phyloP scores from a whole-genome alignment of 2,797 vertebrate genomes.

The Anguilla anguilla region DNA sequence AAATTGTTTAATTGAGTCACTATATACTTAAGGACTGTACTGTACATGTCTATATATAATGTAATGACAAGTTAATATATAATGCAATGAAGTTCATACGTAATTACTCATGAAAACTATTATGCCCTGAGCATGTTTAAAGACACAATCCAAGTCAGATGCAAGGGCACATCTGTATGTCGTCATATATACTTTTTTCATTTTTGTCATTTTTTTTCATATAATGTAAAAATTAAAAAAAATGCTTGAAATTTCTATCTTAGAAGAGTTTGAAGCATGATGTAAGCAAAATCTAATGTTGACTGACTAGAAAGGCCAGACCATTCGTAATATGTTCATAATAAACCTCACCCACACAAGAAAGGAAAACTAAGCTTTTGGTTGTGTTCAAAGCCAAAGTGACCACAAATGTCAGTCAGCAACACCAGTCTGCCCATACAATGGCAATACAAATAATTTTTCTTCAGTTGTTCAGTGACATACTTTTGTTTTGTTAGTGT shows the following conservation, averaged over 20 bases:
- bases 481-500: not conserved
- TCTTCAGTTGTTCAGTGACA: not conserved
- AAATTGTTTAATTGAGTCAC: too few relatives aligned
- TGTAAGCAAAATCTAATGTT: not conserved
- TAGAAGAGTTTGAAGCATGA: not conserved
- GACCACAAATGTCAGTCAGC: not conserved
- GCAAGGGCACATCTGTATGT: too few relatives aligned
- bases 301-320: not conserved
- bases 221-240: not conserved
- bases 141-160: not conserved
- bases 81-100: not conserved
- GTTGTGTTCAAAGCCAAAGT: conserved; percentile 2
- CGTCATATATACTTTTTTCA: too few relatives aligned
- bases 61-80: not conserved
- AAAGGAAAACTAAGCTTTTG: conserved; percentile 1
- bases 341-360: not conserved
- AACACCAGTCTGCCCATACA: not conserved
- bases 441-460: not conserved
- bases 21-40: too few relatives aligned
- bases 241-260: not conserved
- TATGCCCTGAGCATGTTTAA: not conserved
- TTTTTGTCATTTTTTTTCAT: not conserved
- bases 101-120: not conserved
- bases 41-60: too few relatives aligned
- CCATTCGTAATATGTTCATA: not conserved